Evolutionary conservation across 2,888 invertebrate species (phyloP), one percentile per base, ranked within the genome.

Genomic region (Morpho helenor): DNA sequence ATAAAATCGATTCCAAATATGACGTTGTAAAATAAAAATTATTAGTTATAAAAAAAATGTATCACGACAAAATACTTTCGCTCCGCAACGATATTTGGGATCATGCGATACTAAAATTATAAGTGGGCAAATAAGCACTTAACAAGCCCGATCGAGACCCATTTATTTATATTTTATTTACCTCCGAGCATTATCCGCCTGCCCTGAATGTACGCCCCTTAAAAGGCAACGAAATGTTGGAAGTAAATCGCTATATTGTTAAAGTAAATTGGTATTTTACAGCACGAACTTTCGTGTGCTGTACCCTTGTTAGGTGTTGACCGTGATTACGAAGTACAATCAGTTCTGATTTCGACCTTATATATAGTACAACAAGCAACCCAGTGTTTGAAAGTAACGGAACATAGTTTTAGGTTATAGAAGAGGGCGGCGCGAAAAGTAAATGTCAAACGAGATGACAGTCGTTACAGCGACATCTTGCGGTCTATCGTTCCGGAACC

Each of bases 241-340:
- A 76, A 80, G 79, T 84, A 86, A 87, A 86, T 77, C 79, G 82
- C 80, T 71, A 82, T 87, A 87, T 85, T 87, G 87, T 87, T 86
- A 82, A 82, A 82, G 77, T 82, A 86, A 87, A 87, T 87, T 84
- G 87, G 78, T 86, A 82, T 87, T 84, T 83, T 83, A 87, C 84
- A 78, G 84, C 83, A 80, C 78, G 80, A 79, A 77, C 71, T 80
- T 77, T 80, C 80, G 80, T 80, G 79, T 79, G 77, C 73, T 77
- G 68, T 78, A 75, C 66, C 83, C 81, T 76, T 82, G 79, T 77
- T 80, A 69, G 79, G 74, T 63, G 66, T 63, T 68, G 62, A 65
- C 66, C 66, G 68, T 64, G 65, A 51, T 58, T 50, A 50, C 44
- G 8, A 52, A 42, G 63, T 64, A 56, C 59, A 9, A 22, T 58